Evolutionary conservation across 2,888 invertebrate genomes (phyloP).

Genomic region (Acleris laterana): DNA sequence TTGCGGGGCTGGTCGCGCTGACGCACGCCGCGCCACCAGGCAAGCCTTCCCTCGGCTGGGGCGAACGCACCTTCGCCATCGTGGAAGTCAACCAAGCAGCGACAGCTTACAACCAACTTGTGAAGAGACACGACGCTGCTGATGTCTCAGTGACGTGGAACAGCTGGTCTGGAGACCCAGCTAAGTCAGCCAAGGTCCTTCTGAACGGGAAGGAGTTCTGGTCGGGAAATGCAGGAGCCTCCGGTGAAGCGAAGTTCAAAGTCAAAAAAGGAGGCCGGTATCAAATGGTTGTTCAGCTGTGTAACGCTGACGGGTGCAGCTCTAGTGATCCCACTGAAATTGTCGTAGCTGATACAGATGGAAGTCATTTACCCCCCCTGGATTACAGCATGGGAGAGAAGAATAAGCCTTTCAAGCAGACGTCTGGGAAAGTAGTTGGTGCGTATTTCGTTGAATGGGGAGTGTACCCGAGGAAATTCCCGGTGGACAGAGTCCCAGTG

Average conservation of each 20-base stretch:
- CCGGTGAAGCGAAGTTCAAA: slow-evolving; percentile 71
- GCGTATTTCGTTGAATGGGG: slow-evolving; percentile 82
- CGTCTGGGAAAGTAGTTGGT: slow-evolving; percentile 77
- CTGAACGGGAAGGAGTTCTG: slow-evolving; percentile 70
- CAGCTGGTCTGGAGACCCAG: slow-evolving; percentile 76
- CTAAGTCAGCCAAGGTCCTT: slow-evolving; percentile 65
- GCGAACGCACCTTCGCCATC: slow-evolving; percentile 76
- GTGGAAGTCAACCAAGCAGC: slow-evolving; percentile 80
- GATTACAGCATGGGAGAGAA: slow-evolving; percentile 70
- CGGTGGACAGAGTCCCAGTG: slow-evolving; percentile 72
- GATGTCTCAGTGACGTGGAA: slow-evolving; percentile 80
- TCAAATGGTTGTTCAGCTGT: slow-evolving; percentile 73
- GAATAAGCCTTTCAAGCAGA: slow-evolving; percentile 78
- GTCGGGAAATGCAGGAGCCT: slow-evolving; percentile 64
- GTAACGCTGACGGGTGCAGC: slow-evolving; percentile 75
- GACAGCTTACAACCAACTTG: slow-evolving; percentile 79
- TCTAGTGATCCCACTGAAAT: slow-evolving; percentile 73
- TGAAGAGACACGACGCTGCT: slow-evolving; percentile 68
- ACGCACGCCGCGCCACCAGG: slow-evolving; percentile 70
- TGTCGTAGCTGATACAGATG: slow-evolving; percentile 77
- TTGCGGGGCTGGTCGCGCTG: slow-evolving; percentile 54
- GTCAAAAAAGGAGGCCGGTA: slow-evolving; percentile 77
- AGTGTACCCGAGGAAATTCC: slow-evolving; percentile 77
- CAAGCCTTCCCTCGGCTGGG: slow-evolving; percentile 76
- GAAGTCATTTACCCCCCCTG: slow-evolving; percentile 77